A percentile compares a stretch with the other conserved stretches of the same genome.
phyloP scores from a whole-genome alignment of 2,113 vertebrate genomes.

The Albula glossodonta region DNA sequence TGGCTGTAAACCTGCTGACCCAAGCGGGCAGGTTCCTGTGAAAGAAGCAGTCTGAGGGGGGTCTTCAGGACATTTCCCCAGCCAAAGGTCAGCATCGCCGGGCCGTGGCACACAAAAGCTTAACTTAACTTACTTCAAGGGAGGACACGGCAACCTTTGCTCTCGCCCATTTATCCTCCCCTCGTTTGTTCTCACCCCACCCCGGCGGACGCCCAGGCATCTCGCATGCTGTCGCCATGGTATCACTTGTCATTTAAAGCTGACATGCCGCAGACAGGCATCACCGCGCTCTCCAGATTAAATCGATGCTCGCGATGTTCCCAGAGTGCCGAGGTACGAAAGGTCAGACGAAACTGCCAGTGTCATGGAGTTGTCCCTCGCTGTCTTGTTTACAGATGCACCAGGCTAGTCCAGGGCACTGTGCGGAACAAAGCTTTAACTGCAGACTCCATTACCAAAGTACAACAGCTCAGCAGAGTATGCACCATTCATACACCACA shows the following conservation, averaged over 20 bases:
- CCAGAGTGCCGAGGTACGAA: neutral
- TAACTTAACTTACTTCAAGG: neutral
- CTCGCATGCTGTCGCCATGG: neutral
- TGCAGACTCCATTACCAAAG: neutral
- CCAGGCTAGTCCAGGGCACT: neutral
- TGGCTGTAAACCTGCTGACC: too few relatives aligned
- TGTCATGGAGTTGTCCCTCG: neutral
- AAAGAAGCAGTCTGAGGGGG: too few relatives aligned
- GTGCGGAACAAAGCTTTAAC: neutral
- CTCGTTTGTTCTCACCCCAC: neutral
- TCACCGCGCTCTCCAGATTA: neutral
- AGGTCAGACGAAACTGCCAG: neutral
- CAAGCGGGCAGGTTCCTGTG: too few relatives aligned
- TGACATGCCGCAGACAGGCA: neutral
- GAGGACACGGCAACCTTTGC: neutral
- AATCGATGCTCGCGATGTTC: neutral
- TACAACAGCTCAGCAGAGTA: neutral
- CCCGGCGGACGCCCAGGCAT: neutral
- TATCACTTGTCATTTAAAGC: constrained; percentile 2
- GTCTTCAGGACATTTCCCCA: neutral
- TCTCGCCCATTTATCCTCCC: neutral
- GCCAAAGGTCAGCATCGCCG: neutral
- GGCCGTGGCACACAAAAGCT: neutral
- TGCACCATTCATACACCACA: neutral
- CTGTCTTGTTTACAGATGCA: constrained; percentile 2